Evolutionary conservation across 2,113 vertebrate genomes (phyloP).

Genomic region (Rhipidura dahli): DNA sequence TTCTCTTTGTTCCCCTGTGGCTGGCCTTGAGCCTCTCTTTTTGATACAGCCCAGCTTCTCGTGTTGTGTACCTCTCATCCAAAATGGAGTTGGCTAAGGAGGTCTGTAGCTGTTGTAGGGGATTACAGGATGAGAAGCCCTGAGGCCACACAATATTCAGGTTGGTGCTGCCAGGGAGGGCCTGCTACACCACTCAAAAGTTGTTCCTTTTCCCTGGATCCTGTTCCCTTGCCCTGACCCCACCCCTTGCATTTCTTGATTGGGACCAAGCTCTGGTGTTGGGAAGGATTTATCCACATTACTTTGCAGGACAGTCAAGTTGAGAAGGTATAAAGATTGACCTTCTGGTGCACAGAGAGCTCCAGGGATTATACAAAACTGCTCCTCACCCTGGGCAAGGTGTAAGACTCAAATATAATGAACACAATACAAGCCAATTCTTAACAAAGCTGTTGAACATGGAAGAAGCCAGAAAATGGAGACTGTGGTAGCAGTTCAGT

Average conservation of each 20-base stretch:
- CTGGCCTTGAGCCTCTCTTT: neutral
- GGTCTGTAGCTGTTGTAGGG: neutral
- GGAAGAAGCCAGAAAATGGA: neutral
- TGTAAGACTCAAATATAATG: neutral
- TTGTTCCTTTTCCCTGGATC: neutral
- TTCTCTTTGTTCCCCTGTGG: neutral
- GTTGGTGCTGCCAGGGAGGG: neutral
- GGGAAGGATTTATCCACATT: neutral
- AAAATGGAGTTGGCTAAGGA: neutral
- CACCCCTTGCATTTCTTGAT: neutral
- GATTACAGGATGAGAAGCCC: neutral
- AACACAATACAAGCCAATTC: neutral
- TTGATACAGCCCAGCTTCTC: neutral
- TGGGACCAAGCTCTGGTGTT: neutral
- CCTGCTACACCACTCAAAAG: neutral
- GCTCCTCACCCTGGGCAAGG: neutral
- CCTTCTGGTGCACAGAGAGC: neutral
- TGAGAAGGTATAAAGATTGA: neutral
- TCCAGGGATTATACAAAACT: neutral
- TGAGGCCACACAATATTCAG: rapidly evolving
- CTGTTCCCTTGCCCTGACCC: neutral
- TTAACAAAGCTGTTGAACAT: neutral
- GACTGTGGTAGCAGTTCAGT: neutral
- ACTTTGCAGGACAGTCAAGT: neutral
- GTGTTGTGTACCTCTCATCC: neutral